Conservation (phyloP, 2,888 invertebrate species). For the Drosophila barbarae region DNA sequence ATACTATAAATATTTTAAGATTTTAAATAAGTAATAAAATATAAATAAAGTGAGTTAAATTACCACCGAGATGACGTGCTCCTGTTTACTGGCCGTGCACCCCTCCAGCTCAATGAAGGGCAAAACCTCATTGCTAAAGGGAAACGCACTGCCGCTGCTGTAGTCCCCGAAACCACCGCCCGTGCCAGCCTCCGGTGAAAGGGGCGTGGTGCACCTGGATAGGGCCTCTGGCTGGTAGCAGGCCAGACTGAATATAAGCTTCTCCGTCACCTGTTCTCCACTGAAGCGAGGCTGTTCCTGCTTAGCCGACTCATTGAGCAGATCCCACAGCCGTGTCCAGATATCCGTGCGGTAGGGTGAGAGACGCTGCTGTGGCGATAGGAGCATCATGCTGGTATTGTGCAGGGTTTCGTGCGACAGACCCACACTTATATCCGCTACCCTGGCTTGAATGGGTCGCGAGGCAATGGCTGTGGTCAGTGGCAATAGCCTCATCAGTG, state of each 20-base stretch:
- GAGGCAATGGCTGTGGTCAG: constrained; percentile 82
- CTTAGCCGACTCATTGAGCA: constrained; percentile 82
- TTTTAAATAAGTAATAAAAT: neutral
- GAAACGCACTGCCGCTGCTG: constrained; percentile 80
- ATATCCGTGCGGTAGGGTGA: constrained; percentile 90
- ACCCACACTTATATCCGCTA: constrained; percentile 82
- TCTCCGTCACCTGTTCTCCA: constrained; percentile 87
- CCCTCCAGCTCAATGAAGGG: constrained; percentile 91
- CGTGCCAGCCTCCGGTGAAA: constrained; percentile 84
- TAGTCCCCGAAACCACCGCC: constrained; percentile 80
- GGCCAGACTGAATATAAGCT: constrained; percentile 88
- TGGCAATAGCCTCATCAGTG: constrained; percentile 86
- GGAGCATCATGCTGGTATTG: constrained; percentile 90
- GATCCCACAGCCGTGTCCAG: constrained; percentile 91
- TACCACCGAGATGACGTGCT: constrained; percentile 92
- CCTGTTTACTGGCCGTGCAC: constrained; percentile 93
- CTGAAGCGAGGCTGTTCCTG: constrained; percentile 84
- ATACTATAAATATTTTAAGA: constrained; percentile 82
- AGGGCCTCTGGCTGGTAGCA: constrained; percentile 93
- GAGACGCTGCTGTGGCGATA: constrained; percentile 90
- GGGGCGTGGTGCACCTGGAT: constrained; percentile 90
- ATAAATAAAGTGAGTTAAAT: constrained; percentile 54
- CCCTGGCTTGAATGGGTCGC: constrained; percentile 79
- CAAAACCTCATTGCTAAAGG: constrained; percentile 81
- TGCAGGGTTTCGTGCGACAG: constrained; percentile 88